phyloP scores from a whole-genome alignment of 2,888 invertebrate genomes.

The Ichneumoninae sp. region DNA sequence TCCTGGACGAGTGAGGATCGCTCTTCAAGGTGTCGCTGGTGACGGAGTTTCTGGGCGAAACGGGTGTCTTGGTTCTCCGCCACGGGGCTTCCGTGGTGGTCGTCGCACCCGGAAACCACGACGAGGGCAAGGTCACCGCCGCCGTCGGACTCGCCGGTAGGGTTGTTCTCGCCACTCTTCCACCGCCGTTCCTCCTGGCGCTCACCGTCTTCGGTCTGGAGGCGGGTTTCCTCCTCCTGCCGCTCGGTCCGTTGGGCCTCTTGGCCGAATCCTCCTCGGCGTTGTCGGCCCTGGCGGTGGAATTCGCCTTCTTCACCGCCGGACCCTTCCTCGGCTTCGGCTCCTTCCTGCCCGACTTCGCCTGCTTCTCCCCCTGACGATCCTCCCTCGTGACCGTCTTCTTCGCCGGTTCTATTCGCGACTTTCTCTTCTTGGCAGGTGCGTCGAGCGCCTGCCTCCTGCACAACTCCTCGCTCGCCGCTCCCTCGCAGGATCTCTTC shows the following conservation, averaged over 20 bases:
- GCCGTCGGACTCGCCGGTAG: conserved; percentile 62
- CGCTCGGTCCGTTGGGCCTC: conserved; percentile 68
- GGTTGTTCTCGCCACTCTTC: conserved; percentile 68
- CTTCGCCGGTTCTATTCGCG: conserved; percentile 82
- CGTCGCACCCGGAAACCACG: conserved; percentile 71
- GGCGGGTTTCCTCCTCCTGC: conserved; percentile 74
- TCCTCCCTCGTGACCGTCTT: conserved; percentile 35
- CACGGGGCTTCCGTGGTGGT: conserved; percentile 62
- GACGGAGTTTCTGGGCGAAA: conserved; percentile 62
- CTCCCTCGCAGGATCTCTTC: conserved; percentile 79
- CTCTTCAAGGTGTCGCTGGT: conserved; percentile 21
- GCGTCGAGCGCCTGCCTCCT: conserved; percentile 76
- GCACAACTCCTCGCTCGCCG: conserved; percentile 78
- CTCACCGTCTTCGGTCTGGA: conserved; percentile 60
- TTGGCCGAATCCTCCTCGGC: conserved; percentile 66
- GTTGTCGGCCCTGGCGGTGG: conserved; percentile 2
- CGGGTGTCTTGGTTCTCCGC: conserved; percentile 59
- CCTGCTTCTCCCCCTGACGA: conserved; percentile 68
- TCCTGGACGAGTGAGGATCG: conserved; percentile 5
- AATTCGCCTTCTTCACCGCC: conserved; percentile 50
- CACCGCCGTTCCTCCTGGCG: conserved; percentile 68
- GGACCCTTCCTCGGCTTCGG: conserved; percentile 63
- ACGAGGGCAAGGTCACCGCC: conserved; percentile 69
- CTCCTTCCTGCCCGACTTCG: conserved; percentile 48
- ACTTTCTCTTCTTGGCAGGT: conserved; percentile 81